A percentile compares a stretch with the other conserved stretches of the same genome.
phyloP scores from a whole-genome alignment of 1,140 invertebrate genomes.

The Bombus vancouverensis region DNA sequence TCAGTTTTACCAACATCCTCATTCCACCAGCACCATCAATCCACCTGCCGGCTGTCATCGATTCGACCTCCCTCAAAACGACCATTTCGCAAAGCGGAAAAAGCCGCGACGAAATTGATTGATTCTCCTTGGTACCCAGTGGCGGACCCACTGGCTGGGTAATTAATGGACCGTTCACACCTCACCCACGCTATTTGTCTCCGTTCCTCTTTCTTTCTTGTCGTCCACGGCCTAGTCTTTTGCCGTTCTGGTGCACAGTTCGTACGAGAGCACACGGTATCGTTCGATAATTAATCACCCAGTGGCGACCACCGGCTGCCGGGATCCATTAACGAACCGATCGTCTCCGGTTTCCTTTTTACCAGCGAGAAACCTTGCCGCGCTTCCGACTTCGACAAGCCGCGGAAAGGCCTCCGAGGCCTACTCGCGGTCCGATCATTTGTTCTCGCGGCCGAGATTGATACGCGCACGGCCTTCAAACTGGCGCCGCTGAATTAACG shows the following conservation, averaged over 20 bases:
- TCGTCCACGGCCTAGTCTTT: neutral
- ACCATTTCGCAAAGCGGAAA: slow-evolving; percentile 5
- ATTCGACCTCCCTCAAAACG: neutral
- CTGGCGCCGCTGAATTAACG: no score
- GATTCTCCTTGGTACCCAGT: slow-evolving; percentile 25
- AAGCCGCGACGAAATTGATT: slow-evolving; percentile 43
- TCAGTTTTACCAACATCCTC: slow-evolving; percentile 11
- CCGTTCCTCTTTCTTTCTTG: slow-evolving; percentile 27
- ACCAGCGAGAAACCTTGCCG: neutral
- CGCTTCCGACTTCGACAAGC: slow-evolving; percentile 23
- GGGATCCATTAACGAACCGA: slow-evolving; percentile 59
- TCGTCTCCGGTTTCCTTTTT: slow-evolving; percentile 54
- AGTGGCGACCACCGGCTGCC: slow-evolving; percentile 58
- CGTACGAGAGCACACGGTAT: slow-evolving; percentile 25
- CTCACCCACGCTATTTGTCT: slow-evolving; percentile 67
- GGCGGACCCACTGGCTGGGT: slow-evolving; percentile 34
- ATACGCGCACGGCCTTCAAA: neutral
- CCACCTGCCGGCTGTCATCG: neutral
- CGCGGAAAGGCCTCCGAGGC: neutral
- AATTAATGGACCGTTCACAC: slow-evolving; percentile 73
- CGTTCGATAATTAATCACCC: slow-evolving; percentile 68
- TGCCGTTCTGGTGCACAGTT: neutral
- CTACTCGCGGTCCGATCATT: slow-evolving; percentile 15
- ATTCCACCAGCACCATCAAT: neutral
- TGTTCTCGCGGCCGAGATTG: slow-evolving; percentile 11